Evolutionary conservation across 2,113 vertebrate genomes (phyloP).

Genomic region (Bettongia penicillata): DNA sequence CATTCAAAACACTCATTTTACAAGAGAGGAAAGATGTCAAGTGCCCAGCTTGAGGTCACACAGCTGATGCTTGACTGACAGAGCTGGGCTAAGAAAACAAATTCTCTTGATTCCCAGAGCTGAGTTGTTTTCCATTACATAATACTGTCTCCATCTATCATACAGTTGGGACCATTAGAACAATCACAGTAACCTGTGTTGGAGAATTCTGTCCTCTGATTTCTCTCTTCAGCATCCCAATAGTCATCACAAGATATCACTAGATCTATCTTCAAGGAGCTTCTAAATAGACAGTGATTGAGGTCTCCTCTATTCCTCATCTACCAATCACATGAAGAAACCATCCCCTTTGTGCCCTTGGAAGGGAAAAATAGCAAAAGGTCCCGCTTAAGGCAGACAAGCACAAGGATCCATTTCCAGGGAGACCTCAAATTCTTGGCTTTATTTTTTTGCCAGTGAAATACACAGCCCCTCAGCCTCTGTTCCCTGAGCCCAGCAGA

Average conservation of each 20-base stretch:
- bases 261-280: neutral
- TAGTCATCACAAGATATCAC: neutral
- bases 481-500: no score
- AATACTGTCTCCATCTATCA: neutral
- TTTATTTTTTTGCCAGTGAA: neutral
- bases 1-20: neutral
- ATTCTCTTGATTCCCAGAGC: neutral
- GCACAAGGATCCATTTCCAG: neutral
- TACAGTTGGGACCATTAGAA: neutral
- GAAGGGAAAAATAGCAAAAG: neutral
- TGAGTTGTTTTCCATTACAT: neutral
- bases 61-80: neutral
- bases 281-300: neutral
- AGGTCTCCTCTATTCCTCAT: neutral
- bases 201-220: neutral
- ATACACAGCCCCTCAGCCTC: neutral
- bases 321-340: neutral
- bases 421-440: neutral
- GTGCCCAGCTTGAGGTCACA: neutral
- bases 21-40: neutral
- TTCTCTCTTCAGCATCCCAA: neutral
- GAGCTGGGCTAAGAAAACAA: neutral
- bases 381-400: neutral
- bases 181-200: neutral
- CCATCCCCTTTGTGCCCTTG: neutral